Evolutionary conservation across 2,888 invertebrate species (phyloP).

Genomic region (Cerastis leucographa): DNA sequence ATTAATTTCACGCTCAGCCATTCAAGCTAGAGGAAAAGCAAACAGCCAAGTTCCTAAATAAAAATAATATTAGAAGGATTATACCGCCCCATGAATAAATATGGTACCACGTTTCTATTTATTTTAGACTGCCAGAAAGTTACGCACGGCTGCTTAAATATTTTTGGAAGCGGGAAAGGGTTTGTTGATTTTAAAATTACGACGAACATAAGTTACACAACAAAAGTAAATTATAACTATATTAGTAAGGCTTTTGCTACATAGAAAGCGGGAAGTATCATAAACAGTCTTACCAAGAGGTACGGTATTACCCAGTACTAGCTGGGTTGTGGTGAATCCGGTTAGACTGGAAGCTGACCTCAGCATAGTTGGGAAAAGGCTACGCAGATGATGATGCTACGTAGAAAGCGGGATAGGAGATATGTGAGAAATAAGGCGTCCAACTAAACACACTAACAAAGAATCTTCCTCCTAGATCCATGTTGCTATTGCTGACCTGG

Average conservation of each 20-base stretch:
- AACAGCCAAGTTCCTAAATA: constrained; percentile 10
- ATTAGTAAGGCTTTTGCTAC: not conserved
- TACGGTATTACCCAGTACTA: too few relatives aligned
- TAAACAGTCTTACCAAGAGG: too few relatives aligned
- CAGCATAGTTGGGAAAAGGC: too few relatives aligned
- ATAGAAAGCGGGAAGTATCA: too few relatives aligned
- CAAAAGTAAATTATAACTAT: not conserved
- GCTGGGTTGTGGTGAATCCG: too few relatives aligned
- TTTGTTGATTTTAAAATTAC: constrained; percentile 45
- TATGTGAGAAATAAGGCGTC: not conserved
- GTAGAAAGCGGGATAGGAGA: not conserved
- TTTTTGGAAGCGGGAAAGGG: constrained; percentile 10
- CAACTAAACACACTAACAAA: not conserved
- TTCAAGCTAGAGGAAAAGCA: not conserved
- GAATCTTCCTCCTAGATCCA: not conserved
- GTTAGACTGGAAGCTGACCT: too few relatives aligned
- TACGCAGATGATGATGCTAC: too few relatives aligned
- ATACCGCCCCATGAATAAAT: constrained; percentile 2
- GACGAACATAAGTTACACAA: not conserved
- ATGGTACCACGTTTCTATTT: constrained; percentile 26
- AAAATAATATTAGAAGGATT: constrained; percentile 14
- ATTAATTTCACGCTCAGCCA: not conserved
- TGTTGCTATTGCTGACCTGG: not conserved
- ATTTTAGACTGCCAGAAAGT: constrained; percentile 9
- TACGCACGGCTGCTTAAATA: not conserved